A percentile compares a stretch with the other conserved stretches of the same genome.
These are phyloP conservation scores for Lepus europaeus DNA, from an alignment of 2,113 vertebrate genomes.

Conservation along the genomic window DNA sequence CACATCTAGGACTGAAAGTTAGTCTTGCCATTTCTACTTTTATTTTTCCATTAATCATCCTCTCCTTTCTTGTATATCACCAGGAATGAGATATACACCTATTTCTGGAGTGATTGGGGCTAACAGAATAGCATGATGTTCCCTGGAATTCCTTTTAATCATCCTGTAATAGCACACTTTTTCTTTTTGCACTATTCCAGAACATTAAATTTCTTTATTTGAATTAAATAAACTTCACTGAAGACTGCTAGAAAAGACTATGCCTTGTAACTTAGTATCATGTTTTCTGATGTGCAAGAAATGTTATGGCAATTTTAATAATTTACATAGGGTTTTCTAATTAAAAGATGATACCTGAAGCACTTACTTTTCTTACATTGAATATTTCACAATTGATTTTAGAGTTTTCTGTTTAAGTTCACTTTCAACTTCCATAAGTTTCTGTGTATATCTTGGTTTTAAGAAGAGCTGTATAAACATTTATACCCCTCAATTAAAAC, in stretches of 20 bases:
- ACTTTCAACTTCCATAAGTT: background rate
- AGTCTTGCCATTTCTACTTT: background rate
- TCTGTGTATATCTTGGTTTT: constrained; percentile 5
- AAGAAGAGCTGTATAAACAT: background rate
- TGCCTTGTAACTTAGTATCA: background rate
- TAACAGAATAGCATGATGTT: background rate
- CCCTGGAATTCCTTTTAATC: constrained; percentile 7
- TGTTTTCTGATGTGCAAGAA: background rate
- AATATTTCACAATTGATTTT: background rate
- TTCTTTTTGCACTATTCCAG: background rate
- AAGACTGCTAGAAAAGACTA: background rate
- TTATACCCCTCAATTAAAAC: background rate
- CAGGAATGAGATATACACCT: background rate
- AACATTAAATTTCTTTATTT: constrained; percentile 1
- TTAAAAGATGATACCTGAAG: background rate
- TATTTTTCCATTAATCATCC: background rate
- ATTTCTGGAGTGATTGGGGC: background rate
- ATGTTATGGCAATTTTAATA: background rate
- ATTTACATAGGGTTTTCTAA: background rate
- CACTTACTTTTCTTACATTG: background rate
- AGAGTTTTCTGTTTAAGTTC: background rate
- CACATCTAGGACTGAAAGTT: background rate
- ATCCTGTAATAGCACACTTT: background rate
- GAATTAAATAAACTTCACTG: background rate
- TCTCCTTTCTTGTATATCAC: background rate